These are phyloP conservation scores for Drosophila yooni DNA, from an alignment of 2,888 invertebrate genomes.

Conservation along the genomic window DNA sequence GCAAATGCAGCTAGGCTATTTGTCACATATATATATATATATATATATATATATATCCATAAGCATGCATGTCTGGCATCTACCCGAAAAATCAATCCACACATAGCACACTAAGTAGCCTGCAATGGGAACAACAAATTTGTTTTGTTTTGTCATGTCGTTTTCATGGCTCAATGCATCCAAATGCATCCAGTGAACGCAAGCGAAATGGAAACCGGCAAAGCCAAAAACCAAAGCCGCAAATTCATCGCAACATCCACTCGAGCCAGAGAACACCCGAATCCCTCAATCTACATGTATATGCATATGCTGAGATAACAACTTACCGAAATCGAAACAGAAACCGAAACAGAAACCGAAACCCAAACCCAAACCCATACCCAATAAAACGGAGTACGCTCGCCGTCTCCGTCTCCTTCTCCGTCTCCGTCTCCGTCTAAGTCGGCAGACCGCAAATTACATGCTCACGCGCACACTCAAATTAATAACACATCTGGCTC, in stretches of 20 bases:
- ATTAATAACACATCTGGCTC: constrained; percentile 84
- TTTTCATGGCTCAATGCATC: constrained; percentile 80
- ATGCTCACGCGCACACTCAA: constrained; percentile 83
- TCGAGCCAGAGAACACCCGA: constrained; percentile 37
- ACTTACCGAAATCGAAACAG: background rate
- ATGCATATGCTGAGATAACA: background rate
- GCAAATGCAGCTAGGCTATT: constrained; percentile 61
- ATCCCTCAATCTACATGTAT: constrained; percentile 16
- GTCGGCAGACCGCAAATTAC: constrained; percentile 72
- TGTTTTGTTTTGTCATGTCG: constrained; percentile 82
- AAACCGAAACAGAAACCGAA: background rate
- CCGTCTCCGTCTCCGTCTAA: background rate
- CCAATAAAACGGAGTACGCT: constrained; percentile 5
- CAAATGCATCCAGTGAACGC: constrained; percentile 22
- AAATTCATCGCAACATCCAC: constrained; percentile 40
- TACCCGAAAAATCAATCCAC: constrained; percentile 13
- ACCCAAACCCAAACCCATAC: constrained; percentile 7
- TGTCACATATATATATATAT: constrained; percentile 53
- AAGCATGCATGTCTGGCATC: background rate
- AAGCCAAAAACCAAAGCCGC: constrained; percentile 48
- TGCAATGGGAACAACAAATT: constrained; percentile 49
- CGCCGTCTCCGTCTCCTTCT: background rate
- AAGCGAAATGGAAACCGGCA: constrained; percentile 62
- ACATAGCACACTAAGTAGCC: constrained; percentile 30
- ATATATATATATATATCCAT: background rate